phyloP scores from a whole-genome alignment of 1,140 invertebrate genomes.

The Drosophila serrata region DNA sequence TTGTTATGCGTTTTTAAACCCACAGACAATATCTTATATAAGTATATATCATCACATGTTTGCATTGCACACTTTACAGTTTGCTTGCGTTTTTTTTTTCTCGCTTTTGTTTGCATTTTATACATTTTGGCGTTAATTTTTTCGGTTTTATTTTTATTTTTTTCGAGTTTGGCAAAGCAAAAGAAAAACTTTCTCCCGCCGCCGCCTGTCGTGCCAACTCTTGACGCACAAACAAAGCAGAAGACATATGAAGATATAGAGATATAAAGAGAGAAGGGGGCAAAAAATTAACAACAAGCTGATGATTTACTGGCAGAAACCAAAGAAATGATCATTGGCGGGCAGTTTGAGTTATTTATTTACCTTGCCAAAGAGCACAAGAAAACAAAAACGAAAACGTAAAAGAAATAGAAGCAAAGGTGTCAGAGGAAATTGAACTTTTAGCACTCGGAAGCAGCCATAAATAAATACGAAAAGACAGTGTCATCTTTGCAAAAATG shows the following conservation, averaged over 20 bases:
- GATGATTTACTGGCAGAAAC: conserved; percentile 71
- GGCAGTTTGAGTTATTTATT: conserved; percentile 69
- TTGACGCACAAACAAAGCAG: conserved; percentile 58
- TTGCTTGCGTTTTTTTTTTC: conserved; percentile 67
- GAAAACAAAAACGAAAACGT: conserved; percentile 17
- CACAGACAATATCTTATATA: conserved; percentile 61
- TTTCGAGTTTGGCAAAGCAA: conserved; percentile 64
- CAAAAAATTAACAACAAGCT: conserved; percentile 67
- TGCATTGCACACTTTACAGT: conserved; percentile 65
- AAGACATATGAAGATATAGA: conserved; percentile 34
- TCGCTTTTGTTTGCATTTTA: conserved; percentile 60
- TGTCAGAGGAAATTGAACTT: conserved; percentile 70
- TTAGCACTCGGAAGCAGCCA: conserved; percentile 34
- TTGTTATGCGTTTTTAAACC: conserved; percentile 78
- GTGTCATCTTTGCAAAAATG: conserved; percentile 17
- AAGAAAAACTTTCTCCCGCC: conserved; percentile 72
- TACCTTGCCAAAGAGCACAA: conserved; percentile 54
- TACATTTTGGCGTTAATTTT: conserved; percentile 61
- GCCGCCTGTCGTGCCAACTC: conserved; percentile 64
- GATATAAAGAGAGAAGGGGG: conserved; percentile 10
- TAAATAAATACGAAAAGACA: conserved; percentile 10
- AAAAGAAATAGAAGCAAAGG: conserved; percentile 30
- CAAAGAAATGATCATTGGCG: conserved; percentile 65
- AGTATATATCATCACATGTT: conserved; percentile 67
- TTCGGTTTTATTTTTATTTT: conserved; percentile 50